phyloP scores from a whole-genome alignment of 2,888 invertebrate genomes.

The Odontomyia ornata region DNA sequence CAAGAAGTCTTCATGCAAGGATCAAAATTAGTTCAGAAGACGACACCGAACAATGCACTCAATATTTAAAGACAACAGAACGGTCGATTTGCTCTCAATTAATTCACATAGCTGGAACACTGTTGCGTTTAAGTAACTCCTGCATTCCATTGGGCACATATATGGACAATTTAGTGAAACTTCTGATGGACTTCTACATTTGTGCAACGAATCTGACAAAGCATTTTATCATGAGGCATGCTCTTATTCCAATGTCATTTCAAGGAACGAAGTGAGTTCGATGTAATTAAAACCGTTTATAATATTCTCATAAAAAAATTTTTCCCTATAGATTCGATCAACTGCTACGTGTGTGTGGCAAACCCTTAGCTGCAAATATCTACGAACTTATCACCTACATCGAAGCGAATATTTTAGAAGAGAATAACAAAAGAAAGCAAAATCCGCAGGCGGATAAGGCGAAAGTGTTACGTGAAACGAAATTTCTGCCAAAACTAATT shows the following conservation, averaged over 20 bases:
- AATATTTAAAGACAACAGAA: constrained; percentile 67
- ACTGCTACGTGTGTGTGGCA: constrained; percentile 67
- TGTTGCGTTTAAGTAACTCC: constrained; percentile 66
- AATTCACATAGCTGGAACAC: constrained; percentile 66
- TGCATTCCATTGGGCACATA: constrained; percentile 66
- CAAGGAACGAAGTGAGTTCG: constrained; percentile 56
- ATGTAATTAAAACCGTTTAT: neutral
- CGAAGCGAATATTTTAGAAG: constrained; percentile 65
- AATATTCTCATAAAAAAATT: neutral
- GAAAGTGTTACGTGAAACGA: constrained; percentile 69
- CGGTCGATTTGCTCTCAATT: constrained; percentile 69
- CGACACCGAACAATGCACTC: constrained; percentile 63
- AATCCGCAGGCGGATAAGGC: constrained; percentile 64
- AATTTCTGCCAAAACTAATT: constrained; percentile 70
- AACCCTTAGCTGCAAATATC: constrained; percentile 66
- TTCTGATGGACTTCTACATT: constrained; percentile 67
- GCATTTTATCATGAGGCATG: constrained; percentile 68
- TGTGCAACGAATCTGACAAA: constrained; percentile 68
- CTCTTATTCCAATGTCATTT: constrained; percentile 55
- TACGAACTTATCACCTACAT: constrained; percentile 68
- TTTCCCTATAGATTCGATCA: constrained; percentile 64
- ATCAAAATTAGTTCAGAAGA: constrained; percentile 64
- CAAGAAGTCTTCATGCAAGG: constrained; percentile 64
- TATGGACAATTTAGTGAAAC: constrained; percentile 68
- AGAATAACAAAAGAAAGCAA: constrained; percentile 56